Conservation (phyloP, 1,140 invertebrate species). For the Pseudomyrmex cubaensis region DNA sequence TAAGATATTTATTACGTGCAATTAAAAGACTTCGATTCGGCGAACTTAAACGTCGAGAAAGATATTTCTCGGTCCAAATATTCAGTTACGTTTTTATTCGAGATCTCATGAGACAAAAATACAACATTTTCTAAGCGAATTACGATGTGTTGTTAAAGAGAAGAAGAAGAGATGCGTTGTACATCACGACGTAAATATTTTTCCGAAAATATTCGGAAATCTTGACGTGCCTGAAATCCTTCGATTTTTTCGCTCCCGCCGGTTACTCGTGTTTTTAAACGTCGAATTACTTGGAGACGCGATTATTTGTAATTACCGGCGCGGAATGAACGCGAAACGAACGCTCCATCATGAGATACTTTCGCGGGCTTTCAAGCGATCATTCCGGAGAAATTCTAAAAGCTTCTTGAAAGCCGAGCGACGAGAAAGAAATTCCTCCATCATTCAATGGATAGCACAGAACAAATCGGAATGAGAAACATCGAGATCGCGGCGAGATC, state of each 20-base stretch:
- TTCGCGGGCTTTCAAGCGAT: constrained; percentile 54
- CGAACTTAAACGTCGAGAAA: too few species aligned
- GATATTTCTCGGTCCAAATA: too few species aligned
- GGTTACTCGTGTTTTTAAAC: constrained; percentile 33
- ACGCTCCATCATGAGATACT: constrained; percentile 51
- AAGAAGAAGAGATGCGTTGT: too few species aligned
- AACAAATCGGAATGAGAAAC: constrained; percentile 54
- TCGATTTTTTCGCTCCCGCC: constrained; percentile 13
- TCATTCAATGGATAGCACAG: constrained; percentile 51
- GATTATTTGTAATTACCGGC: constrained; percentile 54
- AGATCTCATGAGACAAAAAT: background rate
- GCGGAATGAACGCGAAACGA: constrained; percentile 57
- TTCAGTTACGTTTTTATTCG: too few species aligned
- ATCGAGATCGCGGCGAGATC: constrained; percentile 50
- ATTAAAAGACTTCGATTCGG: too few species aligned
- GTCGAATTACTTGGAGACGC: constrained; percentile 35
- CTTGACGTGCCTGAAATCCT: background rate
- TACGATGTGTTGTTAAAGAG: background rate
- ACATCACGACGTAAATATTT: background rate
- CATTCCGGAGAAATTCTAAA: constrained; percentile 56
- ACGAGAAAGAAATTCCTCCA: constrained; percentile 54
- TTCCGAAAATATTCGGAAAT: constrained; percentile 6
- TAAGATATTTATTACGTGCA: too few species aligned
- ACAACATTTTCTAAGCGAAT: background rate
- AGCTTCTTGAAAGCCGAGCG: constrained; percentile 59